Percentiles rank a stretch among this genome's conserved stretches.
phyloP scores from a whole-genome alignment of 2,113 vertebrate species.

The Dolichallabes microphthalmus region DNA sequence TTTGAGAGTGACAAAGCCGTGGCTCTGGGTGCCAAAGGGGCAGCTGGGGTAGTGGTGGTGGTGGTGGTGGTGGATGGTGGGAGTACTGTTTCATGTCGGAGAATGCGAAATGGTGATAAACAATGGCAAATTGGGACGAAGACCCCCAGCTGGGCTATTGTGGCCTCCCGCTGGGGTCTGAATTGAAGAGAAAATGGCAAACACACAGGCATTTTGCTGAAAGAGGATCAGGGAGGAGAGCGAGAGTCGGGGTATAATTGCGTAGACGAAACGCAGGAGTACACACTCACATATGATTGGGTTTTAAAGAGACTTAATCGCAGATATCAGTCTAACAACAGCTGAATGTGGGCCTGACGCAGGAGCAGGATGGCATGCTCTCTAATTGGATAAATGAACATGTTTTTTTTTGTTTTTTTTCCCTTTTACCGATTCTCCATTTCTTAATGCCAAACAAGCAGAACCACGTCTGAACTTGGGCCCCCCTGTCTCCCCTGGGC shows the following conservation, averaged over 20 bases:
- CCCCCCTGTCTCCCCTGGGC: conserved; percentile 25
- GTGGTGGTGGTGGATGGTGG: neutral
- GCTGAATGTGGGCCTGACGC: neutral
- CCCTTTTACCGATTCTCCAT: conserved; percentile 14
- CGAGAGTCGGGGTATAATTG: conserved; percentile 22
- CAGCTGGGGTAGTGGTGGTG: conserved; percentile 31
- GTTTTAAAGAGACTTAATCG: conserved; percentile 7
- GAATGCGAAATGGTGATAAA: conserved; percentile 73
- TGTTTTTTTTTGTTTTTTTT: neutral
- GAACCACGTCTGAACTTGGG: conserved; percentile 34
- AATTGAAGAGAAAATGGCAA: conserved; percentile 59
- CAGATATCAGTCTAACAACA: neutral
- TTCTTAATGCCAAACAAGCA: conserved; percentile 40
- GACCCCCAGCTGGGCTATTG: conserved; percentile 69
- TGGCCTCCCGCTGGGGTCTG: conserved; percentile 57
- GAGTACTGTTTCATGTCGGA: neutral
- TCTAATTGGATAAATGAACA: conserved; percentile 32
- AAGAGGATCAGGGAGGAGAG: conserved; percentile 31
- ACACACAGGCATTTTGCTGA: conserved; percentile 27
- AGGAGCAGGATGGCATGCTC: neutral
- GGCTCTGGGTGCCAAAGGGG: conserved; percentile 41
- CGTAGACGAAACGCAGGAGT: conserved; percentile 46
- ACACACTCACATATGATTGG: neutral
- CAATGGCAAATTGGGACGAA: conserved; percentile 76
- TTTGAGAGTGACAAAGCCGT: conserved; percentile 22